Evolutionary conservation across 2,888 invertebrate species (phyloP).

Genomic region (Campopleginae sp.): DNA sequence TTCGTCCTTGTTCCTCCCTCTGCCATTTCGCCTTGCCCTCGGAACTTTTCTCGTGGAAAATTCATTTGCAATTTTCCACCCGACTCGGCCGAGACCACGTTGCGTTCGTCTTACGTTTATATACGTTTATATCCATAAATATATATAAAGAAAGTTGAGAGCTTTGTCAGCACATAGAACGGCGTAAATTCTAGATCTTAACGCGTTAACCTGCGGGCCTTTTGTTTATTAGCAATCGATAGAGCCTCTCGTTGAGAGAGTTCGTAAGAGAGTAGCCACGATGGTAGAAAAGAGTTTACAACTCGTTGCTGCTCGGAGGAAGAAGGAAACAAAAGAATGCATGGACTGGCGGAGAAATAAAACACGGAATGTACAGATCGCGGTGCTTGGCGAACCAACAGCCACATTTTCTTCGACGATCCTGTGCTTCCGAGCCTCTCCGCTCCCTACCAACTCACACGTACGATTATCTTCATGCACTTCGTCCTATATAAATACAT

Average conservation of each 20-base stretch:
- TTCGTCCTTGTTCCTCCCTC: conserved; percentile 37
- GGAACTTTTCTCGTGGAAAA: conserved; percentile 69
- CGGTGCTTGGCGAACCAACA: neutral
- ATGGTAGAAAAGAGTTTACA: conserved; percentile 64
- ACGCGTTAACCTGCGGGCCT: conserved; percentile 20
- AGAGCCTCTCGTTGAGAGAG: conserved; percentile 2
- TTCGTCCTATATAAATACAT: neutral
- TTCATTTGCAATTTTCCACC: conserved; percentile 70
- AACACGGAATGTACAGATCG: conserved; percentile 15
- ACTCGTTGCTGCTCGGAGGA: conserved; percentile 59
- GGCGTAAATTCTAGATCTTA: neutral
- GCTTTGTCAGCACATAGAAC: neutral
- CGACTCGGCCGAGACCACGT: conserved; percentile 65
- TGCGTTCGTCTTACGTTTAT: conserved; percentile 51
- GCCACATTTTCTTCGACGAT: neutral
- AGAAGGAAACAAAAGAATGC: conserved; percentile 46
- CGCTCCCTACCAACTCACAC: neutral
- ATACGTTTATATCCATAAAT: neutral
- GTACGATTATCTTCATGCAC: neutral
- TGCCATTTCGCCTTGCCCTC: conserved; percentile 43
- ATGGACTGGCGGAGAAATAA: conserved; percentile 18
- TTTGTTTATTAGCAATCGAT: conserved; percentile 6
- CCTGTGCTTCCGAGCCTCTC: neutral
- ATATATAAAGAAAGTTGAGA: neutral
- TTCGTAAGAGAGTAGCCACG: conserved; percentile 61